A percentile compares a stretch with the other conserved stretches of the same genome.
These are phyloP conservation scores for Nymphicus hollandicus DNA, from an alignment of 2,113 vertebrate genomes.

Conservation along the genomic window DNA sequence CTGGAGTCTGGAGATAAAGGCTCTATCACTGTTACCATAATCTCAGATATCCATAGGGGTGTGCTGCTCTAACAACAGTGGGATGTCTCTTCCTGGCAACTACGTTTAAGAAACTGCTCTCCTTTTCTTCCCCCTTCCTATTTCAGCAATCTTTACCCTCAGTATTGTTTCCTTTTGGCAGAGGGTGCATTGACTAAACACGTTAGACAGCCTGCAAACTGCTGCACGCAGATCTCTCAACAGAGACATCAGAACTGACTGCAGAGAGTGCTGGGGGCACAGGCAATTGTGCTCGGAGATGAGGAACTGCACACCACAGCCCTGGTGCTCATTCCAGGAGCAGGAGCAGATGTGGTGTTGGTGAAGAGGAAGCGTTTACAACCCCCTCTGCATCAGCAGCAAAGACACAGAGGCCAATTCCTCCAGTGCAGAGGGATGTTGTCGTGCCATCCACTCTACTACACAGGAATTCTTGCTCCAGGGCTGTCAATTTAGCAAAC, in stretches of 20 bases:
- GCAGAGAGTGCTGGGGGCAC: background rate
- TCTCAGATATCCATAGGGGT: background rate
- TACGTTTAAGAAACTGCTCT: background rate
- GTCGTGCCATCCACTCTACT: background rate
- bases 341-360: background rate
- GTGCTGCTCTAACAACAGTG: background rate
- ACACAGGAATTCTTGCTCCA: background rate
- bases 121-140: background rate
- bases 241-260: background rate
- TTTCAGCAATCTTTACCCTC: background rate
- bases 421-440: background rate
- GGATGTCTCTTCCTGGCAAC: background rate
- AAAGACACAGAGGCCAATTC: background rate
- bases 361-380: background rate
- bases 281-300: rapidly evolving
- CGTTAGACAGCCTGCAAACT: background rate
- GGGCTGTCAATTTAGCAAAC: background rate
- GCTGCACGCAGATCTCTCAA: background rate
- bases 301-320: background rate
- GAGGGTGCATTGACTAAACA: background rate
- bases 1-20: background rate
- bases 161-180: background rate
- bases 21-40: background rate
- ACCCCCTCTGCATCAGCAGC: background rate
- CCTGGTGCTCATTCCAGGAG: background rate